A percentile compares a stretch with the other conserved stretches of the same genome.
Evolutionary conservation across 2,113 vertebrate species (phyloP).

Genomic region (Larimichthys crocea): DNA sequence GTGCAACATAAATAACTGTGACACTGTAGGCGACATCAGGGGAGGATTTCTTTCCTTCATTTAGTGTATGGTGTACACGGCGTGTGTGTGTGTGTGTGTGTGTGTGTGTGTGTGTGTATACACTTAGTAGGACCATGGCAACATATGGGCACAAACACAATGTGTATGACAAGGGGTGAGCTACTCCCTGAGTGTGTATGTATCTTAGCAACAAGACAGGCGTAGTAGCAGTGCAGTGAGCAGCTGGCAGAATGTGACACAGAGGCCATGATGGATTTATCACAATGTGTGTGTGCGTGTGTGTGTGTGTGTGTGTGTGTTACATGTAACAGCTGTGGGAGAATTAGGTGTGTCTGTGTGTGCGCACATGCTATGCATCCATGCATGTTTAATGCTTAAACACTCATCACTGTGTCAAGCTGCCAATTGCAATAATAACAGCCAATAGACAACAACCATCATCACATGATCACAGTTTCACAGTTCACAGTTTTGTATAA

Average conservation of each 20-base stretch:
- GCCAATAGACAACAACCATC: conserved; percentile 15
- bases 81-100: conserved; percentile 24
- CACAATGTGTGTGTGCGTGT: conserved; percentile 49
- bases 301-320: conserved; percentile 15
- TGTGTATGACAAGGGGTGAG: conserved; percentile 64
- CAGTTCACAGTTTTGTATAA: neutral
- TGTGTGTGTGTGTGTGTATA: conserved; percentile 12
- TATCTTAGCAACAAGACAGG: conserved; percentile 82
- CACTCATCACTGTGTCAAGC: conserved; percentile 47
- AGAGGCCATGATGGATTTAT: conserved; percentile 74
- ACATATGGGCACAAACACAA: conserved; percentile 61
- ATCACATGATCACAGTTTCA: conserved; percentile 10
- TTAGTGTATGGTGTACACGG: neutral
- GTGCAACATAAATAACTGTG: neutral
- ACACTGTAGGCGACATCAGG: neutral
- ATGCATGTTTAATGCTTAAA: conserved; percentile 55
- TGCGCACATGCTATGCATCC: conserved; percentile 37
- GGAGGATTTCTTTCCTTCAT: conserved; percentile 1
- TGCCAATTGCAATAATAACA: conserved; percentile 24
- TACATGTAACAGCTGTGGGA: conserved; percentile 66
- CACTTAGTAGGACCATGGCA: conserved; percentile 57
- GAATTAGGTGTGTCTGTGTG: conserved; percentile 52
- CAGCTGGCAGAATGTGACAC: conserved; percentile 78
- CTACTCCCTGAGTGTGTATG: conserved; percentile 68
- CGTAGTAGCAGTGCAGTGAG: conserved; percentile 68